A percentile compares a stretch with the other conserved stretches of the same genome.
Evolutionary conservation across 2,888 invertebrate species (phyloP).

Genomic region (Celastrina argiolus): DNA sequence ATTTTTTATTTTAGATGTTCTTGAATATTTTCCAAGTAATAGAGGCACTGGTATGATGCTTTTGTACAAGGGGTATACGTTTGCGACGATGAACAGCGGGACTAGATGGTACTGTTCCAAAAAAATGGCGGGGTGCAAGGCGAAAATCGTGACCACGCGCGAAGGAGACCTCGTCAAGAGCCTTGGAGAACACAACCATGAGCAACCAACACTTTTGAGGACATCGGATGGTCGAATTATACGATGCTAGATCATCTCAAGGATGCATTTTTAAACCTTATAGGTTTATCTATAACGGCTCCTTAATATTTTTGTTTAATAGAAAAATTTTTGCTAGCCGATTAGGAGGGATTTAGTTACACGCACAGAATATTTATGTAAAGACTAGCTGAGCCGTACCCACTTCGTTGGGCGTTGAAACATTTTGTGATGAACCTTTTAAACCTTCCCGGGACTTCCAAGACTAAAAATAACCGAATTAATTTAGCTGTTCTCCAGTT

Average conservation of each 20-base stretch:
- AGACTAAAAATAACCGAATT: no score
- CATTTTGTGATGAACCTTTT: no score
- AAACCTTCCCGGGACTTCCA: no score
- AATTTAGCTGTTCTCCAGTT: no score
- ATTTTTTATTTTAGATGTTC: slow-evolving; percentile 17
- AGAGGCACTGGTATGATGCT: slow-evolving; percentile 38
- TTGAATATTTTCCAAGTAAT: slow-evolving; percentile 25
- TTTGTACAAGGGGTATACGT: slow-evolving; percentile 40
- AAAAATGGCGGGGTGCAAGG: slow-evolving; percentile 37
- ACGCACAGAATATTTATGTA: no score
- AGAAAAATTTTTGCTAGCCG: no score
- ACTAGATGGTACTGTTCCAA: slow-evolving; percentile 36
- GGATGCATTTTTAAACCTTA: no score
- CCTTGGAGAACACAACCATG: slow-evolving; percentile 32
- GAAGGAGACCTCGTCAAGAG: slow-evolving; percentile 26
- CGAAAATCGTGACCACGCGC: slow-evolving; percentile 31
- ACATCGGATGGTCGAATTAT: slow-evolving; percentile 26
- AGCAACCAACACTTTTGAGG: slow-evolving; percentile 29
- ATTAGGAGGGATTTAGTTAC: no score
- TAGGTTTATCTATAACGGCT: neutral
- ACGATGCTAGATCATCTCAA: slow-evolving; percentile 2
- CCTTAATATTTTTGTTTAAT: neutral
- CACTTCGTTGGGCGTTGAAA: no score
- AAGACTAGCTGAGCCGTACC: no score
- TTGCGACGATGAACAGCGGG: slow-evolving; percentile 31